Evolutionary conservation across 2,113 vertebrate species (phyloP), one percentile per base, ranked within the genome.

Genomic region (Hippocampus barbouri): DNA sequence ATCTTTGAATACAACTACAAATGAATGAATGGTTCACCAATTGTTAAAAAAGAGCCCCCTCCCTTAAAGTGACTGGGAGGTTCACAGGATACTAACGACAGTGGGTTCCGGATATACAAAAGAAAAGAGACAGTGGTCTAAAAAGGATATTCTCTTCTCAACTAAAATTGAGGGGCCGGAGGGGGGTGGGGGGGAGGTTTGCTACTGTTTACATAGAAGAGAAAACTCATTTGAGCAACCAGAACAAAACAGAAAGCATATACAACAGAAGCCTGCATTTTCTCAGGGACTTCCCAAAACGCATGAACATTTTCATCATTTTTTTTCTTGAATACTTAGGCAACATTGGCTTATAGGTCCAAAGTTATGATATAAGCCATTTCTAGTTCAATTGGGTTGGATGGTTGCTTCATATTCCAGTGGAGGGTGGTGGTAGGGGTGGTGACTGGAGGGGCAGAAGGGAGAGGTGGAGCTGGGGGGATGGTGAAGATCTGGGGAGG

Each of bases 301-400:
- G 94, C 93, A 95, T 96, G 94, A 95, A 96, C 94, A 94, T 93
- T 91, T 92, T 89, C 80, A 85, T 92, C 86, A 83, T 96, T 93
- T 90, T 40, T 82, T 89, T 91, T 96, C 93, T 96, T 94, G 94
- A 98, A 98, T 98, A 99, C 97, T 98, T 96, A 99, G 97, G 97
- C 97, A 98, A 97, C 97, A 94, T 94, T 96, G 97, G 97, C 97
- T 99, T 98, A 98, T 97, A 96, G 97, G 97, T 97, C 97, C 97
- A 97, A 96, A 97, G 95, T 95, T 97, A 98, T 95, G 95, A 95
- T 97, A 98, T 99, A 99, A 99, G 97, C 97, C 97, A 96, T 94
- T 93, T 94, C 94, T 93, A 96, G 97, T 98, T 95, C 95, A 92
- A 94, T 93, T 91, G 91, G 93, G 88, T 94, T 85, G 91, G 88